Evolutionary conservation across 2,888 invertebrate genomes (phyloP), one percentile per base, ranked within the genome.

Genomic region (Parnassius apollo): DNA sequence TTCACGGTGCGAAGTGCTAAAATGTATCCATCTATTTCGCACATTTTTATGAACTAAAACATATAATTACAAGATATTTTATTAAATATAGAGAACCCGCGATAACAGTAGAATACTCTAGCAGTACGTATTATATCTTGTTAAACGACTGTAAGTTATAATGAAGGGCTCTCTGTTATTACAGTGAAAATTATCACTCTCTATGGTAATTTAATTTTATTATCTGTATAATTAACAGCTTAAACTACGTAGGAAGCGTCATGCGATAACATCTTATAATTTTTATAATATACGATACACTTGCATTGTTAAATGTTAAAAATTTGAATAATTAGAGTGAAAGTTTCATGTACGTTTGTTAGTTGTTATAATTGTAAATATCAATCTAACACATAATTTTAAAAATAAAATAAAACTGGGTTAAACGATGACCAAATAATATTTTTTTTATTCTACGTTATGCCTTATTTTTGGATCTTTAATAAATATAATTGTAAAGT

Each of bases 91-190:
- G 2, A 11, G 62, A 59, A 59, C 62, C 62, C 62, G 0, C 35
- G 11, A 9, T 8, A 22, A 3, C 1, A 22, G 10, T 10, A n/a
- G 11, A 12, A 22, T 9, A 50, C 55, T 56, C 45, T 8, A 10
- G n/a, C 42, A 10, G 35, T 2, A 18, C 72, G 73, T 71, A 71
- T 69, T 69, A 65, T 65, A 65, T 60, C 63, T 67, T 67, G 65
- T 60, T 66, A 59, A 66, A 67, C 66, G 65, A 61, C 62, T 2
- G 54, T 50, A 42, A 54, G 50, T 51, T 55, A 48, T 55, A 51
- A 63, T 51, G 59, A 56, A 63, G 63, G 63, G 51, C 54, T 58
- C 10, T 12, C 58, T 48, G 63, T 64, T 59, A 52, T 59, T 59
- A 60, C 51, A 60, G 59, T 49, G 64, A 57, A 48, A 64, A 57